Evolutionary conservation across 1,140 invertebrate species (phyloP).

Genomic region (Plectrocnemia conspersa): DNA sequence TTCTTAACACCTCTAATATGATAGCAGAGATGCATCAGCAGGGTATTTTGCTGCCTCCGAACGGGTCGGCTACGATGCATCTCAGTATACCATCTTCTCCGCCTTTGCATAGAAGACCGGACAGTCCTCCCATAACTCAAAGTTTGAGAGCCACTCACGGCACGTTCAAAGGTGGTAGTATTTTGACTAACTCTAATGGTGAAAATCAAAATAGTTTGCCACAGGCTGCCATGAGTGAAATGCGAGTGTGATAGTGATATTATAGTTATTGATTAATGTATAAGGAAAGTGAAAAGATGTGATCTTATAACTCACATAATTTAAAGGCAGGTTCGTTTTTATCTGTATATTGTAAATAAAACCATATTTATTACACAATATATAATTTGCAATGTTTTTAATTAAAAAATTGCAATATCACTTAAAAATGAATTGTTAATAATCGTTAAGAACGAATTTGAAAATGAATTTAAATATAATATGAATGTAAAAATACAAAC

Average conservation of each 20-base stretch:
- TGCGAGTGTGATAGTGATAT: constrained; percentile 69
- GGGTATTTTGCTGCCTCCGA: constrained; percentile 44
- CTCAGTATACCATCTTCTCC: constrained; percentile 35
- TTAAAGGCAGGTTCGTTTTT: too few species aligned
- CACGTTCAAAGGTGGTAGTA: constrained; percentile 45
- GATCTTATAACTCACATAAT: too few species aligned
- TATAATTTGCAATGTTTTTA: too few species aligned
- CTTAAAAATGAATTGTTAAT: too few species aligned
- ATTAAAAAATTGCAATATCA: too few species aligned
- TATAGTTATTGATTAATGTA: constrained; percentile 3
- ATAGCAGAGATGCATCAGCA: constrained; percentile 45
- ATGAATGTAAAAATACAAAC: too few species aligned
- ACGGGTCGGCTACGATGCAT: constrained; percentile 41
- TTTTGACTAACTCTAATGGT: constrained; percentile 37
- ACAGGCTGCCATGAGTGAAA: constrained; percentile 74
- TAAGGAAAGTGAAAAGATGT: too few species aligned
- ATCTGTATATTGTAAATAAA: too few species aligned
- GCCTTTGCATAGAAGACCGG: constrained; percentile 39
- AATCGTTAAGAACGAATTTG: too few species aligned
- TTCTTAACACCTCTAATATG: constrained; percentile 46
- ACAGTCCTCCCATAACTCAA: constrained; percentile 34
- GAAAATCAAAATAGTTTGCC: constrained; percentile 50
- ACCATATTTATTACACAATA: too few species aligned
- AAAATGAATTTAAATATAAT: too few species aligned
- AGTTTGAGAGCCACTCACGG: constrained; percentile 40